A percentile compares a stretch with the other conserved stretches of the same genome.
These are phyloP conservation scores for Cantharis nigra DNA, from an alignment of 2,888 invertebrate genomes.

Conservation along the genomic window DNA sequence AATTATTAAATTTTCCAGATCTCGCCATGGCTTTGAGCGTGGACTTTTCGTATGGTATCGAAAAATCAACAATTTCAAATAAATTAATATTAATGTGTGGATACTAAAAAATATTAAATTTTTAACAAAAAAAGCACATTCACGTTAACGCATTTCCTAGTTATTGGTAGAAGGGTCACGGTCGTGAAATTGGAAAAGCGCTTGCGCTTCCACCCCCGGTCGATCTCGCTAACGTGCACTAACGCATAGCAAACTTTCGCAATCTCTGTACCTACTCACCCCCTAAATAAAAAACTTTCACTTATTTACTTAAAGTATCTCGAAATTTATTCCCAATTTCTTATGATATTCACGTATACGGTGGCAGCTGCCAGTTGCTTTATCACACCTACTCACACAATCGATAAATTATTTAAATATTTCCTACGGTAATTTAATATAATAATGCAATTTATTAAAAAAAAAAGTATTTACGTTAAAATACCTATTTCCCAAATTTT, in stretches of 20 bases:
- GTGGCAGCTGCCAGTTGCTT: constrained; percentile 1
- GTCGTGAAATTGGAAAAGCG: constrained; percentile 24
- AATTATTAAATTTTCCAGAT: neutral
- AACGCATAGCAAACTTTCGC: constrained; percentile 29
- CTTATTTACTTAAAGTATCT: constrained; percentile 16
- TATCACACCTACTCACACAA: neutral
- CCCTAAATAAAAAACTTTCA: constrained; percentile 26
- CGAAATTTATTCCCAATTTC: neutral
- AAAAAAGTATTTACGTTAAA: neutral
- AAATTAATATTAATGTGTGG: neutral
- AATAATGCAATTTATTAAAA: neutral
- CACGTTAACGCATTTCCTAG: constrained; percentile 53
- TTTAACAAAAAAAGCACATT: constrained; percentile 32
- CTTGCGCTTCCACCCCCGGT: constrained; percentile 29
- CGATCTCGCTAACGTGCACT: constrained; percentile 30
- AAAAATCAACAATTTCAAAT: neutral
- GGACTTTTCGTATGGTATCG: neutral
- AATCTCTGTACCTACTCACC: constrained; percentile 28
- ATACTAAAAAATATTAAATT: neutral
- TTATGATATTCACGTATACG: constrained; percentile 3
- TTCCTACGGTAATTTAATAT: neutral
- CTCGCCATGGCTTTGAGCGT: neutral
- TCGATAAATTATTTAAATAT: neutral
- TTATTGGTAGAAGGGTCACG: constrained; percentile 44
- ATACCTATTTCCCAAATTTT: neutral